Percentiles rank a stretch among this genome's conserved stretches.
These are phyloP conservation scores for Belgica antarctica DNA, from an alignment of 2,888 invertebrate species.

Conservation along the genomic window DNA sequence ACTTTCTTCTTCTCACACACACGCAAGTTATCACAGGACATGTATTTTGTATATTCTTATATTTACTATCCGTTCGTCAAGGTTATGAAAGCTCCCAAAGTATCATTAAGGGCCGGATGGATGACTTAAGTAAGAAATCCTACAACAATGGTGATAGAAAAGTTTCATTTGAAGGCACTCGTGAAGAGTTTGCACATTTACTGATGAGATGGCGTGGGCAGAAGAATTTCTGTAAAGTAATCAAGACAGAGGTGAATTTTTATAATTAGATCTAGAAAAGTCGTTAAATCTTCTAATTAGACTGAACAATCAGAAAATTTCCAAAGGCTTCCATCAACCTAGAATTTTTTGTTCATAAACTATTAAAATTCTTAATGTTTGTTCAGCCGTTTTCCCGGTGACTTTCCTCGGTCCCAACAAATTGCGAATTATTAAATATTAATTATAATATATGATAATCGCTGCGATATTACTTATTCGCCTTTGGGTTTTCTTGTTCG, in stretches of 20 bases:
- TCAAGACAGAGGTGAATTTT: not conserved
- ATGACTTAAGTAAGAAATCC: too few species aligned
- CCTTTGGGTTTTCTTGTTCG: not conserved
- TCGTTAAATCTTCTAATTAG: too few species aligned
- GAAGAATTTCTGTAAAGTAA: not conserved
- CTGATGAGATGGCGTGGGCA: too few species aligned
- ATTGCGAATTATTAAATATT: slow-evolving; percentile 26
- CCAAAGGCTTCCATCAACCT: too few species aligned
- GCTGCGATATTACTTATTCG: slow-evolving; percentile 17
- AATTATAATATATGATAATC: slow-evolving; percentile 18
- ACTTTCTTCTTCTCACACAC: too few species aligned
- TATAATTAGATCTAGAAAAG: too few species aligned
- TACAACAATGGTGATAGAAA: slow-evolving; percentile 25
- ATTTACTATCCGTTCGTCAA: slow-evolving; percentile 36
- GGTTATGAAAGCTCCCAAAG: not conserved
- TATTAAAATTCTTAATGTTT: slow-evolving; percentile 11
- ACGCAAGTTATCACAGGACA: slow-evolving; percentile 7
- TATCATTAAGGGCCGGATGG: not conserved
- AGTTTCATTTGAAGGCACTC: slow-evolving; percentile 10
- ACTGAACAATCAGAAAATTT: too few species aligned
- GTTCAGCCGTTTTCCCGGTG: slow-evolving; percentile 2
- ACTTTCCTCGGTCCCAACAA: not conserved
- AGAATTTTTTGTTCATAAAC: not conserved
- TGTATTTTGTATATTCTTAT: slow-evolving; percentile 44
- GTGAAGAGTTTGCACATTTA: too few species aligned